These are phyloP conservation scores for Chalcosyrphus nemorum DNA, from an alignment of 2,888 invertebrate genomes.

Conservation along the genomic window DNA sequence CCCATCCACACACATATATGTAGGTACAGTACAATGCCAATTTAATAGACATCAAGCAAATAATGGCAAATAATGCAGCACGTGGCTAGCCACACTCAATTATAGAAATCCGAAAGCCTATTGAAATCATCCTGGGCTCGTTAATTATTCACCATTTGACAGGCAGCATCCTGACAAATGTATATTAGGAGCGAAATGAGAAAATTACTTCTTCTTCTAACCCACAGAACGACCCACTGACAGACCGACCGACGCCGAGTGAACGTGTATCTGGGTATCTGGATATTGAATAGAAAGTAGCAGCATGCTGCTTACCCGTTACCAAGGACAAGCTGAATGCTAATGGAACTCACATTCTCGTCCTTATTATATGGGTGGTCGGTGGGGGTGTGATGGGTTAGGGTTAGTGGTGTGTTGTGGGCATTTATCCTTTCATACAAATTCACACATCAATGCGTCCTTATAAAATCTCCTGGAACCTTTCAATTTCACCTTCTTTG, in stretches of 20 bases:
- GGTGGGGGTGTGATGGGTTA: not conserved
- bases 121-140: conserved; percentile 45
- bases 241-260: not conserved
- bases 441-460: conserved; percentile 61
- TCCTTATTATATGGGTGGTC: not conserved
- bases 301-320: conserved; percentile 2
- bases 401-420: not conserved
- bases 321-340: conserved; percentile 21
- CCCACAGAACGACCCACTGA: not conserved
- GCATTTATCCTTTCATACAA: conserved; percentile 52
- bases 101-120: conserved; percentile 53
- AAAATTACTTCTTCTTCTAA: conserved; percentile 1
- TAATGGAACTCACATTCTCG: conserved; percentile 19
- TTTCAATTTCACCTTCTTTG: conserved; percentile 32
- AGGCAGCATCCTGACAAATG: conserved; percentile 44
- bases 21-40: not conserved
- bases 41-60: conserved; percentile 47
- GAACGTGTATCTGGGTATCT: not conserved
- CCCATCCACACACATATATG: too few species aligned
- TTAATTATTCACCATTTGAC: conserved; percentile 52
- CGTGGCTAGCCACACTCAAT: conserved; percentile 57
- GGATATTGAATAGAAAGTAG: not conserved
- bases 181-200: conserved; percentile 11
- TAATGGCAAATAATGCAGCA: conserved; percentile 46
- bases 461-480: conserved; percentile 5